Conservation (phyloP, 2,888 invertebrate species). For the Macropis europaea region DNA sequence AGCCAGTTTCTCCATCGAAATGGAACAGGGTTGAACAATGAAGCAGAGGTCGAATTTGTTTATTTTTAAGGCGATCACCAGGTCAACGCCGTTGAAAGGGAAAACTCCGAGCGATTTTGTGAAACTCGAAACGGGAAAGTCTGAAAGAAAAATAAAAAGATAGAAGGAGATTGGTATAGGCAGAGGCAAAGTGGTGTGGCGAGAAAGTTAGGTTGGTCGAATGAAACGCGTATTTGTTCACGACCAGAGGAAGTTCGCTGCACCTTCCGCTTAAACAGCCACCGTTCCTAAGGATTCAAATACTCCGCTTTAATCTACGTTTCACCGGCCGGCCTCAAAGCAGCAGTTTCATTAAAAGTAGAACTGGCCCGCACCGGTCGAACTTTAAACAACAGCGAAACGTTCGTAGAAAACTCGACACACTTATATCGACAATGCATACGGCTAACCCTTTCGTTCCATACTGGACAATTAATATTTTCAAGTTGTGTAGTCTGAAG, state of each 20-base stretch:
- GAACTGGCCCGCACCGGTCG: neutral
- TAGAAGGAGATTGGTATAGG: too few species aligned
- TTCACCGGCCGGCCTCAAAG: slow-evolving; percentile 24
- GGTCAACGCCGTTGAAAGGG: too few species aligned
- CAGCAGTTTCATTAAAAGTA: slow-evolving; percentile 37
- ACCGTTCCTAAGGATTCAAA: slow-evolving; percentile 39
- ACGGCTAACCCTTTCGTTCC: too few species aligned
- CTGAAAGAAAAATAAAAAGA: too few species aligned
- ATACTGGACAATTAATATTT: too few species aligned
- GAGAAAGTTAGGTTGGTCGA: slow-evolving; percentile 16
- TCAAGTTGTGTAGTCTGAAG: too few species aligned
- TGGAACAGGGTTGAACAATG: too few species aligned
- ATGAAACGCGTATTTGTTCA: slow-evolving; percentile 21
- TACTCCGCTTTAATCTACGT: slow-evolving; percentile 38
- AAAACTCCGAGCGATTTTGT: too few species aligned
- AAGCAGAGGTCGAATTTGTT: too few species aligned
- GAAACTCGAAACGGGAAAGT: too few species aligned
- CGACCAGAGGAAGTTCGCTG: slow-evolving; percentile 33
- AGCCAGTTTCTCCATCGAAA: too few species aligned
- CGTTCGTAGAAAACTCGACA: slow-evolving; percentile 10
- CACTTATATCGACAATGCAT: neutral
- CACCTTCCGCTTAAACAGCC: slow-evolving; percentile 39
- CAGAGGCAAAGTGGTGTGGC: slow-evolving; percentile 8
- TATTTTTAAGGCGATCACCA: too few species aligned
- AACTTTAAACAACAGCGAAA: slow-evolving; percentile 32